Evolutionary conservation across 2,113 vertebrate species (phyloP), one percentile per base, ranked within the genome.

Genomic region (Theristicus caerulescens): DNA sequence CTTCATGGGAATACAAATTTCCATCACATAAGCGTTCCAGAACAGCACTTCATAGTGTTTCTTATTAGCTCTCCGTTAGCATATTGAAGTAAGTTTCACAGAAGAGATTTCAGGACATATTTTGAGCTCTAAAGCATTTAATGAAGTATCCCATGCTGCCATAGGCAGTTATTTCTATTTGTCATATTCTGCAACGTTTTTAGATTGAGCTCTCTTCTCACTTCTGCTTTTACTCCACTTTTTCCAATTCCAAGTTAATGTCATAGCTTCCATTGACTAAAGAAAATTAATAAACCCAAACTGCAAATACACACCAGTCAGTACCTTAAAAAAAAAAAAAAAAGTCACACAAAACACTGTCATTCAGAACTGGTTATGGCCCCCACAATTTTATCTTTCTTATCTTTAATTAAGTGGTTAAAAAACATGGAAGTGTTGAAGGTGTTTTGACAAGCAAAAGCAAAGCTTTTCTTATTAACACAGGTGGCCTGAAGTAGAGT

Each of bases 401-500:
- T 55, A 55, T 71, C 84, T 91, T 93, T 73, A 91, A 87, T 86
- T 44, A 82, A 80, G 62, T 52, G 36, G 40, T 90, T 90, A 85
- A 57, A 93, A 91, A 82, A 14, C 40, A 85, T 49, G 26, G 44
- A 77, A 77, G 22, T 11, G 26, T 46, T 86, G 85, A 94, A 82
- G 40, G 34, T 86, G 42, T 82, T 94, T 62, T 88, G 82, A 97
- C 82, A 93, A 86, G 84, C 70, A 95, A 81, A 95, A 73, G 76
- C 61, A 90, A 90, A 90, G 58, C 78, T 80, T 57, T 84, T 67
- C 70, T 88, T 94, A 90, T 47, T 80, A 96, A 77, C 71, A 66
- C 78, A 96, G 87, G 94, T 96, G 92, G 93, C 74, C 82, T 66
- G 84, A 87, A 95, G 74, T 44, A 90, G 62, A 91, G 46, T 66